Evolutionary conservation across 2,113 vertebrate genomes (phyloP), one percentile per base, ranked within the genome.

Genomic region (Naja naja): DNA sequence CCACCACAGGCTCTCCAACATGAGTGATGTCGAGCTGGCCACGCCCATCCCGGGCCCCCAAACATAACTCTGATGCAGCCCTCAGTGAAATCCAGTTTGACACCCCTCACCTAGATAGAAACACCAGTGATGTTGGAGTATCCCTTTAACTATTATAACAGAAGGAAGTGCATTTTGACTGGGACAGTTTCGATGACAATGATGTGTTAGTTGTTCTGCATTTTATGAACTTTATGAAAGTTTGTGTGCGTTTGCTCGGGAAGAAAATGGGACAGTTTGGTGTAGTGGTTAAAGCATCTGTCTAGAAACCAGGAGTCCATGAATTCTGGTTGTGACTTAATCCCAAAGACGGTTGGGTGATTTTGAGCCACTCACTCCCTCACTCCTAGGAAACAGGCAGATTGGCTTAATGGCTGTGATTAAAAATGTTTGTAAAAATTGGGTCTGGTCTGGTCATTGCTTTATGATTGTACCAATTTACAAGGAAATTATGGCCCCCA

Each of bases 71-170:
- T 52, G 49, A 52, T 52, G 49, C 11, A 12, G 2, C 49, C 49
- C 49, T 52, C 2, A 52, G 11, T 52, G 49, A 52, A 52, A 52
- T 52, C 49, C 11, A 52, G 49, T 52, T 52, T 52, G 49, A 52
- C 49, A 52, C 49, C 49, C 49, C 11, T 52, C 10, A 97, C 95
- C 95, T 96, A 95, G 23, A 69, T 94, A 94, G 69, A 94, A 91
- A 91, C 86, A 91, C 23, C 87, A 0, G 91, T 27, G 34, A 52
- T 1, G 10, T n/a, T 18, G 11, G n/a, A 93, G 91, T 95, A 90
- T 96, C 94, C 94, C 91, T 90, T 94, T 95, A 94, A 95, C 93
- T 94, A 88, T 69, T 55, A 5, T 6, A 45, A 49, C 23, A 53
- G 49, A 54, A 90, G 39, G 95, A 85, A 90, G 92, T n/a, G 85